Evolutionary conservation across 2,888 invertebrate species (phyloP), one percentile per base, ranked within the genome.

Genomic region (Phaonia tiefii): DNA sequence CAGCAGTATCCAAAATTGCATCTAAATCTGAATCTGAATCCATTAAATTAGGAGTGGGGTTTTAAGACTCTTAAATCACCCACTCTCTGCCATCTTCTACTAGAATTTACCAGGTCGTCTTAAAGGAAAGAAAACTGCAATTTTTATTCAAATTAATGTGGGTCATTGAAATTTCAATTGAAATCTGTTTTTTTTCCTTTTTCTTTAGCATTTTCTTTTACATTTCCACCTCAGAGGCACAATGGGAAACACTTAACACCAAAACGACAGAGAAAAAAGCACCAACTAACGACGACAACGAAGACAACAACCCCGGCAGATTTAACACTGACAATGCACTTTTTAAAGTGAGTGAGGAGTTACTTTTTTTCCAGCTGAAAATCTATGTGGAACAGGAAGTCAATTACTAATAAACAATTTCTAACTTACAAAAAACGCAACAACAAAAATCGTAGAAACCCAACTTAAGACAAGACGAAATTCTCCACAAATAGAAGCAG

Each of bases 111-210:
- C 63, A 63, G 10, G 39, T 37, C 15, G 26, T 42, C 56, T 37
- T n/a, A 74, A 70, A 70, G 17, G 39, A 49, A 42, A 58, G 13
- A 49, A 60, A 66, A 51, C 51, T 60, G n/a, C 5, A 63, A 72
- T 81, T 77, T 31, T 77, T 75, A 81, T 81, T 78, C 71, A 81
- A 81, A 78, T 81, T 81, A 77, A 78, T 78, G 71, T 81, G 49
- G 80, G 80, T 72, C 80, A 81, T 54, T 44, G 63, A 77, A 75
- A 75, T 56, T 75, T 63, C 54, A 75, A 63, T 63, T 75, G 71
- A 67, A 71, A 42, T 67, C 39, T 63, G 42, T 39, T 13, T 63
- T 60, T 54, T 54, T 54, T 54, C 13, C 13, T 1, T 51, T 51
- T 10, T 4, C 51, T 54, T 3, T 42, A 22, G 56, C 3, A 13